Conservation (phyloP, 2,113 vertebrate species). For the zebrafish (Danio rerio) region DNA sequence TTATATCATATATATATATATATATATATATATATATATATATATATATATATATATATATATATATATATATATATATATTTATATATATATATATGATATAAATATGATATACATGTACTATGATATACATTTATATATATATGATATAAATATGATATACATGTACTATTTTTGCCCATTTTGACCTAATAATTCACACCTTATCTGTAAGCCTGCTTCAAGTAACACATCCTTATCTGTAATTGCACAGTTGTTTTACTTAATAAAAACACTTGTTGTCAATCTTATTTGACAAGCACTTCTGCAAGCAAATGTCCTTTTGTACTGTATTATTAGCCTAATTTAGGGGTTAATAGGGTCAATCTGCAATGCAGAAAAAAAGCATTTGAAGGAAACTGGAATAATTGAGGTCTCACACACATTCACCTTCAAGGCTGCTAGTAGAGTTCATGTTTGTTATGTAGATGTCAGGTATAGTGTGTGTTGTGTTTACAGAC, state of each 20-base stretch:
- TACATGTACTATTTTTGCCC: too few relatives aligned
- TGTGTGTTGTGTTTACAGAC: conserved; percentile 19
- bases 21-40: too few relatives aligned
- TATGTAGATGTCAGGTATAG: conserved; percentile 27
- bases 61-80: too few relatives aligned
- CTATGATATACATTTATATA: too few relatives aligned
- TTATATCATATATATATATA: too few relatives aligned
- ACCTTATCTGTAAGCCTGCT: neutral
- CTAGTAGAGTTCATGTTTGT: conserved; percentile 2
- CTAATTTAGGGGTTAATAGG: conserved; percentile 39
- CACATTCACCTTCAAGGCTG: neutral
- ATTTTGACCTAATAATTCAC: neutral
- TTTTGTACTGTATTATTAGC: conserved; percentile 32
- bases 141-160: too few relatives aligned
- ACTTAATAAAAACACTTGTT: conserved; percentile 34
- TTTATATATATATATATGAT: too few relatives aligned
- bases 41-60: too few relatives aligned
- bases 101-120: too few relatives aligned
- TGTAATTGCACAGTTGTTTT: neutral
- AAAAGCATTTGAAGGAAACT: conserved; percentile 41
- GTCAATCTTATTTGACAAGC: conserved; percentile 29
- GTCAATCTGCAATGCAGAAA: conserved; percentile 16
- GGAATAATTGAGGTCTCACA: conserved; percentile 34
- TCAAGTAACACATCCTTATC: conserved; percentile 1
- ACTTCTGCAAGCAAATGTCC: conserved; percentile 3